Conservation (phyloP, 1,140 invertebrate species). For the Ips typographus region DNA sequence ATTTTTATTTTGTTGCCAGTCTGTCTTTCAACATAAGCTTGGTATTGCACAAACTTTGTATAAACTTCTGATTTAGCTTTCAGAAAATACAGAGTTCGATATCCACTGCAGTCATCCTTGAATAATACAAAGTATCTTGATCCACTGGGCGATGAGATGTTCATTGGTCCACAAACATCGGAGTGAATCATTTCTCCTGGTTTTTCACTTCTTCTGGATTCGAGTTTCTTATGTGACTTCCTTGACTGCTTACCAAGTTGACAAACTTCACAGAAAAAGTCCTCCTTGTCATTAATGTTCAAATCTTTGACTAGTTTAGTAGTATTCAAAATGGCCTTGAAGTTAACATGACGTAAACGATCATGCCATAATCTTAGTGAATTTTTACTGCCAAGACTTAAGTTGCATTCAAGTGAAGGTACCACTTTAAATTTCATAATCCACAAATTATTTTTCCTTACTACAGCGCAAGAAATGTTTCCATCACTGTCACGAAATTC, state of each 20-base stretch:
- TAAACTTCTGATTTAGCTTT: constrained; percentile 51
- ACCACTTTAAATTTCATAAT: constrained; percentile 26
- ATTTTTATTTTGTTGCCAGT: constrained; percentile 31
- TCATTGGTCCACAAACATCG: constrained; percentile 52
- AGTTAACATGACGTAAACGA: constrained; percentile 52
- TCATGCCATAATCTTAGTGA: constrained; percentile 49
- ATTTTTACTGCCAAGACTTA: constrained; percentile 4
- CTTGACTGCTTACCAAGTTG: constrained; percentile 45
- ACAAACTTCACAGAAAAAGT: constrained; percentile 49
- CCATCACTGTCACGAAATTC: constrained; percentile 22
- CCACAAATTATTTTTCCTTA: constrained; percentile 28
- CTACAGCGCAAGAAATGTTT: constrained; percentile 26
- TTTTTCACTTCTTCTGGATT: constrained; percentile 25
- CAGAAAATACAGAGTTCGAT: constrained; percentile 51
- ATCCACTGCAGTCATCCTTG: constrained; percentile 52
- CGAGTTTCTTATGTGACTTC: constrained; percentile 23
- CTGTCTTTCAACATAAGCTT: constrained; percentile 19
- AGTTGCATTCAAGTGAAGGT: constrained; percentile 5
- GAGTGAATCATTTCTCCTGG: constrained; percentile 49
- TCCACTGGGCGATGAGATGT: constrained; percentile 47
- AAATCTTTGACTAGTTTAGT: constrained; percentile 5
- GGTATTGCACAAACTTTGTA: constrained; percentile 14
- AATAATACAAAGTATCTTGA: constrained; percentile 53
- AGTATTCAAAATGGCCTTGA: constrained; percentile 19
- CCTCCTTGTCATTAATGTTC: constrained; percentile 4